Percentiles rank a stretch among this genome's conserved stretches.
These are phyloP conservation scores for Panthera uncia DNA, from an alignment of 2,113 vertebrate genomes.

Conservation along the genomic window DNA sequence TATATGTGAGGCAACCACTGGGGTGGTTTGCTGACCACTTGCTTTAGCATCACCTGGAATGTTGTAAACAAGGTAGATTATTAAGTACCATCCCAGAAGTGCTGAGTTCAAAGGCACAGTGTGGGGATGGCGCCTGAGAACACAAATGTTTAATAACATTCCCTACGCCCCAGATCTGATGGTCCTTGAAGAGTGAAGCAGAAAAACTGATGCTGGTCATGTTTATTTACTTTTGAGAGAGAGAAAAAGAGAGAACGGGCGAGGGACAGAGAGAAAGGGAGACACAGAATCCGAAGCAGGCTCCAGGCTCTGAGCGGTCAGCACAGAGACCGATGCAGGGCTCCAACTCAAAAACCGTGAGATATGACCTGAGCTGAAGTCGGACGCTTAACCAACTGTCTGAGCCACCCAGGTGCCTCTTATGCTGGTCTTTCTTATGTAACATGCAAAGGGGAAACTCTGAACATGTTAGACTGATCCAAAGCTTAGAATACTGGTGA, in stretches of 20 bases:
- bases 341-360: too few relatives aligned
- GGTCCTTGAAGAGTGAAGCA: not conserved
- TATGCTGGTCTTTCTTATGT: not conserved
- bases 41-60: not conserved
- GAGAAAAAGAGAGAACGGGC: too few relatives aligned
- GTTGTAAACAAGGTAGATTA: not conserved
- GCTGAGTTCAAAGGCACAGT: not conserved
- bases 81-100: not conserved
- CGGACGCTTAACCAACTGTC: too few relatives aligned
- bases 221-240: too few relatives aligned
- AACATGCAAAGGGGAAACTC: not conserved
- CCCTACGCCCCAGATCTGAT: not conserved
- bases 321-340: too few relatives aligned
- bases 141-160: not conserved
- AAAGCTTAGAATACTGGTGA: not conserved
- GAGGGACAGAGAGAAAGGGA: too few relatives aligned
- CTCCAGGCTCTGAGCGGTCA: too few relatives aligned
- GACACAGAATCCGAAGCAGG: too few relatives aligned
- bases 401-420: too few relatives aligned
- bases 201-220: not conserved
- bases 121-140: not conserved
- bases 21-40: not conserved
- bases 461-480: not conserved
- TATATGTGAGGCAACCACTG: not conserved
- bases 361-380: too few relatives aligned